Percentiles rank a stretch among this genome's conserved stretches.
Evolutionary conservation across 2,113 vertebrate genomes (phyloP).

Genomic region (Vanacampus margaritifer): DNA sequence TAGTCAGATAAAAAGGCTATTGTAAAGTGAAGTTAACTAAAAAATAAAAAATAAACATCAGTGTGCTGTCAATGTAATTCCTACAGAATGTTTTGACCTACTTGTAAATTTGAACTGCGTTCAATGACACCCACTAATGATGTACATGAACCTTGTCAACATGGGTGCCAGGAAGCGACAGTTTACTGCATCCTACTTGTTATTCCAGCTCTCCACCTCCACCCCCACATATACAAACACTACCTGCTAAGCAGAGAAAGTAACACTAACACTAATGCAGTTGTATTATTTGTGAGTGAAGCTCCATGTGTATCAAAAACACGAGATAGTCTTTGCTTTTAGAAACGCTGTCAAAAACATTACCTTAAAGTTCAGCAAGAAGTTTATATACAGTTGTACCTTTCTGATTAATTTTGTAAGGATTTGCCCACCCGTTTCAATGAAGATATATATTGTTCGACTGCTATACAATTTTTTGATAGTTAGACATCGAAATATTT

Average conservation of each 20-base stretch:
- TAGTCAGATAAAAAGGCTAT: too few species aligned
- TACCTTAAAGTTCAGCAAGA: not conserved
- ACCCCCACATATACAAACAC: not conserved
- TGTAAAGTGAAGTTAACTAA: too few species aligned
- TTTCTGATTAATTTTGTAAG: not conserved
- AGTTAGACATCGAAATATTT: not conserved
- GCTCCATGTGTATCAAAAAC: not conserved
- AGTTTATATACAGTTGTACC: not conserved
- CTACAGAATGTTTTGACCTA: not conserved
- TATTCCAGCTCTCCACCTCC: slow-evolving; percentile 3
- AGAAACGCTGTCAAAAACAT: not conserved
- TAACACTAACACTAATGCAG: slow-evolving; percentile 4
- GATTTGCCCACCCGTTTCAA: not conserved
- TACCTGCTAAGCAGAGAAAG: not conserved
- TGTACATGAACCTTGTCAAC: not conserved
- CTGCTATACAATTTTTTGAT: not conserved
- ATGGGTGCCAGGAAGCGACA: slow-evolving; percentile 3
- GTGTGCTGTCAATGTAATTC: too few species aligned
- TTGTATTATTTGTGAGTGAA: not conserved
- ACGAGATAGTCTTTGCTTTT: not conserved
- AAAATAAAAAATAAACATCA: too few species aligned
- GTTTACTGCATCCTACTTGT: not conserved
- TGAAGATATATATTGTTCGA: too few species aligned
- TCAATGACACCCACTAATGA: slow-evolving; percentile 1
- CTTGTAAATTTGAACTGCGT: not conserved